Conservation (phyloP, 2,113 vertebrate species). For the Echinops telfairi region DNA sequence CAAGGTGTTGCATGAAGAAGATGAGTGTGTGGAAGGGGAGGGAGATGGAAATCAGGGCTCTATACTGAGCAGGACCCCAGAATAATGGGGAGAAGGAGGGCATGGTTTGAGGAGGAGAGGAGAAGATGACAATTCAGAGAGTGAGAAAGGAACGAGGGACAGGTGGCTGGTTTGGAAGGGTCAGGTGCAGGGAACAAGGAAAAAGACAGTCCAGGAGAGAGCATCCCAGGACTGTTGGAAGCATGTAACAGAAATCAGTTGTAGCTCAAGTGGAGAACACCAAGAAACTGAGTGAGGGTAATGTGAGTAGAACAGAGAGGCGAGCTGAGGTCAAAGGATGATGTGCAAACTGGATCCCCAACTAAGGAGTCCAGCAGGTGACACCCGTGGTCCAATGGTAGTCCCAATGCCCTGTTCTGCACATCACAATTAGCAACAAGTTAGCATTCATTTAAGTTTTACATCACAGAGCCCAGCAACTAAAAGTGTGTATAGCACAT, state of each 20-base stretch:
- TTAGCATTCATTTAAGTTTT: constrained; percentile 5
- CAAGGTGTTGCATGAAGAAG: background rate
- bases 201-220: background rate
- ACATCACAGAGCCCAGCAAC: constrained; percentile 31
- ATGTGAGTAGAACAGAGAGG: background rate
- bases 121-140: background rate
- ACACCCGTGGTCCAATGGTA: background rate
- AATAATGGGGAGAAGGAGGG: background rate
- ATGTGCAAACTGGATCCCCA: background rate
- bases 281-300: background rate
- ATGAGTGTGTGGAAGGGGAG: background rate
- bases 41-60: background rate
- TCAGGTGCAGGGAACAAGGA: background rate
- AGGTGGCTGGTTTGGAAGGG: background rate
- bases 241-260: background rate
- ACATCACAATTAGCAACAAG: background rate
- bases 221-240: background rate
- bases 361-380: background rate
- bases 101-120: background rate
- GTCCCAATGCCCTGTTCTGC: background rate
- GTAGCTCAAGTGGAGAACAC: background rate
- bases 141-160: too few relatives aligned
- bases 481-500: background rate
- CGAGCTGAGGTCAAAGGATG: background rate
- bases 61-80: background rate